These are phyloP conservation scores for Hipposideros larvatus DNA, from an alignment of 2,797 vertebrate species.

Conservation along the genomic window DNA sequence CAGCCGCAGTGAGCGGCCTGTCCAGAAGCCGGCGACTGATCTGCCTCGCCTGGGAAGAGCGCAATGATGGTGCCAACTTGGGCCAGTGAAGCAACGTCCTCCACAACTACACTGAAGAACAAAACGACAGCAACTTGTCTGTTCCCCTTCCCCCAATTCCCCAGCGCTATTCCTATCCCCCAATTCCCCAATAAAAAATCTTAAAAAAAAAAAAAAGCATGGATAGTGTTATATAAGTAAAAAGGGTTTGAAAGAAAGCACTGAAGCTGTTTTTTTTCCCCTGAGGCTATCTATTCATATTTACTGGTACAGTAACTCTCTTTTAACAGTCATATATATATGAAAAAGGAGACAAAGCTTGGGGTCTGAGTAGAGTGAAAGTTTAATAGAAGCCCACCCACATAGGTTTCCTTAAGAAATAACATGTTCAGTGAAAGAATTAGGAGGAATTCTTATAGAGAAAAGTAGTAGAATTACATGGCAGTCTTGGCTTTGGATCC, in stretches of 20 bases:
- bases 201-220: neutral
- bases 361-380: neutral
- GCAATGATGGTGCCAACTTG: no score
- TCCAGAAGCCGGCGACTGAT: no score
- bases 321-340: neutral
- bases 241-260: neutral
- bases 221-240: neutral
- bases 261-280: neutral
- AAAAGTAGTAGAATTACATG: neutral
- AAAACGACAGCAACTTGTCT: no score
- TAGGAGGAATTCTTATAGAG: neutral
- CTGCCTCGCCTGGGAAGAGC: no score
- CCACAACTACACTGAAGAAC: no score
- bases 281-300: slow-evolving; percentile 9
- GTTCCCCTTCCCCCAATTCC: no score
- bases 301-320: neutral
- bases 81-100: no score
- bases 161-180: no score
- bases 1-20: no score
- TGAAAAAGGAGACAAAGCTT: neutral
- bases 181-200: no score
- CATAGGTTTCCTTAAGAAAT: neutral
- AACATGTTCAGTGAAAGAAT: neutral
- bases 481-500: neutral
- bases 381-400: neutral